A percentile compares a stretch with the other conserved stretches of the same genome.
Conservation (phyloP, 2,113 vertebrate genomes). For the Helogale parvula region DNA sequence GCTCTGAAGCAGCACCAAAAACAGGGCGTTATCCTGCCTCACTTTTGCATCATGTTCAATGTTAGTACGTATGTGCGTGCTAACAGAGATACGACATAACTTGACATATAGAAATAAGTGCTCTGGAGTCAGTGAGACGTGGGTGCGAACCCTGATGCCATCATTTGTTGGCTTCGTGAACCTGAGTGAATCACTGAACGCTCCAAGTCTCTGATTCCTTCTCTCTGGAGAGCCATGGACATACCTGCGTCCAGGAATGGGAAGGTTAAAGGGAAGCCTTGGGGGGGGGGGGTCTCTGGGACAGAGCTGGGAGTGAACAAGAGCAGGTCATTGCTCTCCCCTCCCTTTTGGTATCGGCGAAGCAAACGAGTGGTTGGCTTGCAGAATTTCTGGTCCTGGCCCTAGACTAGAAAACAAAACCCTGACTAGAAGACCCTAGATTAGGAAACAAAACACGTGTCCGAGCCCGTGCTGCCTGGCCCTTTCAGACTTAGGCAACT, state of each 20-base stretch:
- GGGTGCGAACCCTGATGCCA: not conserved
- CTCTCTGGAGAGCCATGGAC: not conserved
- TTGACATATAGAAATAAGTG: not conserved
- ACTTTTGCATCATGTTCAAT: not conserved
- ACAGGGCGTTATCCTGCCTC: not conserved
- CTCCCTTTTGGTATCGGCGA: not conserved
- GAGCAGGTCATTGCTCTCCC: not conserved
- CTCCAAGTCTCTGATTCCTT: not conserved
- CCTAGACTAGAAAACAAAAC: too few species aligned
- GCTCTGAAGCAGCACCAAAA: not conserved
- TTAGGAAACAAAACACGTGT: not conserved
- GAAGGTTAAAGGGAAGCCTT: not conserved
- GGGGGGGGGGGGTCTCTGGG: not conserved
- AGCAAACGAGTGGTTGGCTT: not conserved
- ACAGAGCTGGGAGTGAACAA: not conserved
- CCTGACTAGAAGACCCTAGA: too few species aligned
- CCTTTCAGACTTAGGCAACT: not conserved
- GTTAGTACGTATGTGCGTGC: not conserved
- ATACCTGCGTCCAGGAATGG: not conserved
- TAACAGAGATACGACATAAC: not conserved
- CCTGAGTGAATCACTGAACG: not conserved
- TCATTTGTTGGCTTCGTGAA: not conserved
- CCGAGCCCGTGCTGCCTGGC: not conserved
- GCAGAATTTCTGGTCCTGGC: not conserved
- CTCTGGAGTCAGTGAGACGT: not conserved